These are phyloP conservation scores for Drosophila nebulosa DNA, from an alignment of 1,140 invertebrate species.

Conservation along the genomic window DNA sequence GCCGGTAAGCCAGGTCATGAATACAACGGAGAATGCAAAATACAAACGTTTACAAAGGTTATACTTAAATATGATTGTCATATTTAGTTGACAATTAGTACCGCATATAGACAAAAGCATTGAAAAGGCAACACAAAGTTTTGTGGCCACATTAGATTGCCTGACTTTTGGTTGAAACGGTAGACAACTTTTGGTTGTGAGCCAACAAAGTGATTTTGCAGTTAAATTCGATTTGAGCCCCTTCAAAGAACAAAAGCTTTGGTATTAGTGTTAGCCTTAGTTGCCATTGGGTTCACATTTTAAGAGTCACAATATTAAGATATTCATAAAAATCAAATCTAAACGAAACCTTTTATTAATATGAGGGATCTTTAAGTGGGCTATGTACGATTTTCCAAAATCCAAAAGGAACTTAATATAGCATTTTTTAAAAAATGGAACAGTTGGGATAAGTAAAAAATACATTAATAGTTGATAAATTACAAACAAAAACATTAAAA, in stretches of 20 bases:
- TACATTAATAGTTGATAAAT: too few relatives aligned
- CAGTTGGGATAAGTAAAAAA: too few relatives aligned
- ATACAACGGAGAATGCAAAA: slow-evolving; percentile 16
- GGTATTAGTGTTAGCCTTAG: neutral
- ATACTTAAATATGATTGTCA: slow-evolving; percentile 15
- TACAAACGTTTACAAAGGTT: slow-evolving; percentile 3
- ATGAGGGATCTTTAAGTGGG: too few relatives aligned
- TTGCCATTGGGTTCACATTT: too few relatives aligned
- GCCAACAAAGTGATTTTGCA: slow-evolving; percentile 17
- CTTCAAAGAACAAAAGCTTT: neutral
- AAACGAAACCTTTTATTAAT: too few relatives aligned
- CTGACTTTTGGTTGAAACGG: slow-evolving; percentile 21
- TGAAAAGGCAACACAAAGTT: slow-evolving; percentile 22
- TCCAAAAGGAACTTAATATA: too few relatives aligned
- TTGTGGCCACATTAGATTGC: slow-evolving; percentile 24
- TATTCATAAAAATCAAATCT: too few relatives aligned
- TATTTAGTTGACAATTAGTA: slow-evolving; percentile 45
- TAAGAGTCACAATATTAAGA: too few relatives aligned
- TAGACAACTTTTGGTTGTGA: slow-evolving; percentile 29
- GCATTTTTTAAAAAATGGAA: too few relatives aligned
- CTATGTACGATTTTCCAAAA: too few relatives aligned
- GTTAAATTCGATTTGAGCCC: neutral
- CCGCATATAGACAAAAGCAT: neutral
- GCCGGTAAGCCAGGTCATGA: slow-evolving; percentile 26
- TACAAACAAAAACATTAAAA: too few relatives aligned